Percentiles rank a stretch among this genome's conserved stretches.
These are phyloP conservation scores for Tautogolabrus adspersus DNA, from an alignment of 2,113 vertebrate species.

Conservation along the genomic window DNA sequence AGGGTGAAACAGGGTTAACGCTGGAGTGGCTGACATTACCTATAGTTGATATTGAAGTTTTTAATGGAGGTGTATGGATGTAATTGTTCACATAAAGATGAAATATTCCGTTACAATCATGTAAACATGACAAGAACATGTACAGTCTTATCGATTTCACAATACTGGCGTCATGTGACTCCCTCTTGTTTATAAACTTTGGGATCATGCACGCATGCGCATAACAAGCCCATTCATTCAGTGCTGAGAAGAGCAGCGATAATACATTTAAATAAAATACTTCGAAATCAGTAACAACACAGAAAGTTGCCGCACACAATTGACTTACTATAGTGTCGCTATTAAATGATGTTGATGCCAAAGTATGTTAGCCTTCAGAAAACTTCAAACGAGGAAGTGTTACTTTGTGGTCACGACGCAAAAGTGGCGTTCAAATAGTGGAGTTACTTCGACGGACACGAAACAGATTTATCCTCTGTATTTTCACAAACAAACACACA, in stretches of 20 bases:
- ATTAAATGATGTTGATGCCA: not conserved
- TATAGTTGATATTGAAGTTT: not conserved
- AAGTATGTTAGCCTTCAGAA: not conserved
- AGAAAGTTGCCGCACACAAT: not conserved
- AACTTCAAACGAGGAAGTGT: slow-evolving; percentile 11
- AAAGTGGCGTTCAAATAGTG: slow-evolving; percentile 15
- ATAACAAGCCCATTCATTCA: slow-evolving; percentile 92
- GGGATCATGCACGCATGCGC: slow-evolving; percentile 87
- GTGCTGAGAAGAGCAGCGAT: slow-evolving; percentile 69
- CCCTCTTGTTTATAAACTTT: slow-evolving; percentile 91
- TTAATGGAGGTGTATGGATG: rapidly evolving
- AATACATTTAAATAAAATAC: slow-evolving; percentile 18
- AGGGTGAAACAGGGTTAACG: slow-evolving; percentile 2
- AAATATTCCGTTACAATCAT: not conserved
- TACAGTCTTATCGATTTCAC: slow-evolving; percentile 33
- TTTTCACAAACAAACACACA: rapidly evolving
- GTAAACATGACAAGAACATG: not conserved
- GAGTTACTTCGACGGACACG: slow-evolving; percentile 43
- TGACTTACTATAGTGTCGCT: rapidly evolving
- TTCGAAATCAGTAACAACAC: slow-evolving; percentile 1
- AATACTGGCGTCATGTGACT: slow-evolving; percentile 85
- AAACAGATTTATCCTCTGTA: rapidly evolving
- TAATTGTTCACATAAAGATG: rapidly evolving
- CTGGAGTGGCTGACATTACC: slow-evolving; percentile 1
- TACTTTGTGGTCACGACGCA: slow-evolving; percentile 27